Percentiles rank a stretch among this genome's conserved stretches.
Evolutionary conservation across 2,797 vertebrate genomes (phyloP).

Genomic region (Calcarius lapponicus): DNA sequence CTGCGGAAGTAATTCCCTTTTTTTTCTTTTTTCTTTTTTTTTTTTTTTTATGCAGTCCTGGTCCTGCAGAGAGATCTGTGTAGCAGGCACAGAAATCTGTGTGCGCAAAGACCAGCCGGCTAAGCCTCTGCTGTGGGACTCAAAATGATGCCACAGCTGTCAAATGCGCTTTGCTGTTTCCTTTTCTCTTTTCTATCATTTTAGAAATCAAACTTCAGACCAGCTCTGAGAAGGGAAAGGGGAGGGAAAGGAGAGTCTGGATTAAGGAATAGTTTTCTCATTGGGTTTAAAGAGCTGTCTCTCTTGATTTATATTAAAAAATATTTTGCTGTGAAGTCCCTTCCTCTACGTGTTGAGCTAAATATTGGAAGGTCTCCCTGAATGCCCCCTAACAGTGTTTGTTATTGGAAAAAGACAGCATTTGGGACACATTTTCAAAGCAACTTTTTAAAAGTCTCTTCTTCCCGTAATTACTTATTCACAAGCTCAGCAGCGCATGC

Average conservation of each 20-base stretch:
- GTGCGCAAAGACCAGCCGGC: neutral
- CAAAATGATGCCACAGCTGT: slow-evolving; percentile 28
- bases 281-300: slow-evolving; percentile 21
- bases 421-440: neutral
- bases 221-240: neutral
- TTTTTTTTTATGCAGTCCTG: neutral
- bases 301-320: slow-evolving; percentile 20
- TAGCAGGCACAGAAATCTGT: neutral
- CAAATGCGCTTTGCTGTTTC: slow-evolving; percentile 18
- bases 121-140: neutral
- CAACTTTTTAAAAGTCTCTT: neutral
- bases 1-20: neutral
- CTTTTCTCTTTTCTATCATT: neutral
- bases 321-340: neutral
- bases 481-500: neutral
- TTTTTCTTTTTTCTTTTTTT: neutral
- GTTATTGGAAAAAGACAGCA: neutral
- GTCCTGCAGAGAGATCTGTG: neutral
- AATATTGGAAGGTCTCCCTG: neutral
- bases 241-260: neutral
- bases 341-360: neutral
- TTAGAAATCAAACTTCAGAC: slow-evolving; percentile 35
- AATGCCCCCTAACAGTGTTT: neutral
- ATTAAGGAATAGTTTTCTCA: slow-evolving; percentile 20
- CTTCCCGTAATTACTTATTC: slow-evolving; percentile 2